Percentiles rank a stretch among this genome's conserved stretches.
These are phyloP conservation scores for Andrena haemorrhoa DNA, from an alignment of 2,888 invertebrate species.

Conservation along the genomic window DNA sequence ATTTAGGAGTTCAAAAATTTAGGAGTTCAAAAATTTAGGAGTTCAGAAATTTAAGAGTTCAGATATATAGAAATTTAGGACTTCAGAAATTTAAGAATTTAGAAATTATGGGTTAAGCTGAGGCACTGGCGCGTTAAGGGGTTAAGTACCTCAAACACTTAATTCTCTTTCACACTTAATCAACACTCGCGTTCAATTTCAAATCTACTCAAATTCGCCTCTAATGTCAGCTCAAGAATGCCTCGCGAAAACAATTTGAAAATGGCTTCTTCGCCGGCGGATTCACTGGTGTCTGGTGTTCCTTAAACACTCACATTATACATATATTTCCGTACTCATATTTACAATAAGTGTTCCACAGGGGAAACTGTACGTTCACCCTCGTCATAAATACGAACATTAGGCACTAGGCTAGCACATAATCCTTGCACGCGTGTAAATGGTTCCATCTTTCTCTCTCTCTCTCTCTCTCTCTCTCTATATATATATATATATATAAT, in stretches of 20 bases:
- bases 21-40: no score
- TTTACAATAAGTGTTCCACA: conserved; percentile 79
- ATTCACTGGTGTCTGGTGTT: conserved; percentile 69
- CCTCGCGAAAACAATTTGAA: conserved; percentile 71
- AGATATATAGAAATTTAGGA: no score
- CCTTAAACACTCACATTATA: conserved; percentile 81
- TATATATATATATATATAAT: conserved; percentile 47
- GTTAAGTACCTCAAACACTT: background rate
- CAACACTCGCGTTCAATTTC: background rate
- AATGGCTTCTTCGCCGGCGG: conserved; percentile 78
- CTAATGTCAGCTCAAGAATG: background rate
- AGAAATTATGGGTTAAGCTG: no score
- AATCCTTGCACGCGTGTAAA: conserved; percentile 63
- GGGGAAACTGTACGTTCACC: conserved; percentile 68
- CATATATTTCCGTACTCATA: conserved; percentile 78
- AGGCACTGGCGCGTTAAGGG: conserved; percentile 6
- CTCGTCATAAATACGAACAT: conserved; percentile 78
- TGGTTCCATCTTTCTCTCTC: conserved; percentile 25
- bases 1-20: no score
- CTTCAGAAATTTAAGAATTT: no score
- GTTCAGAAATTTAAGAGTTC: no score
- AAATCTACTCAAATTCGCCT: background rate
- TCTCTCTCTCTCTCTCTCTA: conserved; percentile 46
- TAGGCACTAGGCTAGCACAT: conserved; percentile 73
- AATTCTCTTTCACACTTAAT: background rate